Percentiles rank a stretch among this genome's conserved stretches.
These are phyloP conservation scores for Hoplodrina blanda DNA, from an alignment of 2,888 invertebrate species.

Conservation along the genomic window DNA sequence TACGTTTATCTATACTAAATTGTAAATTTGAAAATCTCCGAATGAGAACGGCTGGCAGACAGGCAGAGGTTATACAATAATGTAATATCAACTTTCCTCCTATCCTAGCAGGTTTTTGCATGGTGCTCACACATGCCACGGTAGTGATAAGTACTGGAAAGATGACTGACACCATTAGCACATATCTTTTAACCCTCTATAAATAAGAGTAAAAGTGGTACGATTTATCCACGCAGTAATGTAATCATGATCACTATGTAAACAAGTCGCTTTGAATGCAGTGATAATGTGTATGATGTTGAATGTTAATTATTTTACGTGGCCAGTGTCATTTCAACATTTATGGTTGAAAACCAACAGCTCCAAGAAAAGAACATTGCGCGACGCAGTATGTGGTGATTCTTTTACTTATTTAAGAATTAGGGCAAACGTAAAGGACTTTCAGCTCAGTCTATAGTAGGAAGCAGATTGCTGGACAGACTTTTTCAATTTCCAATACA, in stretches of 20 bases:
- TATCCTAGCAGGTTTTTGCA: slow-evolving; percentile 4
- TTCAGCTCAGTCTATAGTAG: too few species aligned
- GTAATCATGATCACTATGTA: slow-evolving; percentile 48
- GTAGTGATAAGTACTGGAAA: slow-evolving; percentile 10
- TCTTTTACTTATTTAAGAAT: not conserved
- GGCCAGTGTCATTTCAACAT: slow-evolving; percentile 10
- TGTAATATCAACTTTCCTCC: not conserved
- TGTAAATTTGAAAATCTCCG: slow-evolving; percentile 3
- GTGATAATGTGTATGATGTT: slow-evolving; percentile 27
- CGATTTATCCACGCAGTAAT: slow-evolving; percentile 35
- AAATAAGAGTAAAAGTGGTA: slow-evolving; percentile 37
- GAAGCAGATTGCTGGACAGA: too few species aligned
- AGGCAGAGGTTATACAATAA: not conserved
- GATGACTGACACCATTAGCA: slow-evolving; percentile 31
- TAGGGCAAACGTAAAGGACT: not conserved
- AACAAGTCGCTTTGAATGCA: slow-evolving; percentile 38
- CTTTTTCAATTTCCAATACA: too few species aligned
- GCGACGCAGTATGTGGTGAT: not conserved
- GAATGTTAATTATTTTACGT: slow-evolving; percentile 25
- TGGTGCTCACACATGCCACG: slow-evolving; percentile 21
- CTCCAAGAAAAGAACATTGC: not conserved
- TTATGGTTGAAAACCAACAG: not conserved
- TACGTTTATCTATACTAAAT: slow-evolving; percentile 4
- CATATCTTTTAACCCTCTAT: slow-evolving; percentile 40
- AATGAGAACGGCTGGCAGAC: not conserved